These are phyloP conservation scores for Ommatoiulus sabulosus DNA, from an alignment of 2,888 invertebrate species.

Conservation along the genomic window DNA sequence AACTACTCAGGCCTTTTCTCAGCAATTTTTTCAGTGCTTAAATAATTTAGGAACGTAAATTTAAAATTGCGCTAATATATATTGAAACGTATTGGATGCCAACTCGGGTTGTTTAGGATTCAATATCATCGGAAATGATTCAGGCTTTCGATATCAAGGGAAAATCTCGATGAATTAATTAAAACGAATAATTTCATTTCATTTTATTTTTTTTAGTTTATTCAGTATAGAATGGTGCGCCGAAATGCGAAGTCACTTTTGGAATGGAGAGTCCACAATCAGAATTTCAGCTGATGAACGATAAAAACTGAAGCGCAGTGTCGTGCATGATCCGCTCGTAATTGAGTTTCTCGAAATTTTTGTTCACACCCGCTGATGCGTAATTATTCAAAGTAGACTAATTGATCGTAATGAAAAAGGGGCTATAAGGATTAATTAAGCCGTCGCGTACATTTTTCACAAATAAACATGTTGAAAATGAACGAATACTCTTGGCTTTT, in stretches of 20 bases:
- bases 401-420: conserved; percentile 7
- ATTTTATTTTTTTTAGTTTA: neutral
- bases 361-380: neutral
- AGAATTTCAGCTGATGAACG: conserved; percentile 14
- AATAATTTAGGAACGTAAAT: neutral
- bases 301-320: neutral
- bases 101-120: neutral
- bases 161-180: neutral
- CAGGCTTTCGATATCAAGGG: neutral
- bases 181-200: neutral
- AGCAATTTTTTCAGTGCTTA: too few species aligned
- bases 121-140: neutral
- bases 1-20: too few species aligned
- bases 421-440: neutral
- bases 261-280: neutral
- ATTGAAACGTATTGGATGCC: neutral
- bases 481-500: too few species aligned
- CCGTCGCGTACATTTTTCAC: neutral
- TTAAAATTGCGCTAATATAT: neutral
- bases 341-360: neutral
- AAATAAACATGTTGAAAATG: neutral
- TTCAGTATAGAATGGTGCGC: neutral
- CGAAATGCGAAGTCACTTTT: neutral
- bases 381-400: conserved; percentile 24
- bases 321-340: neutral